Conservation (phyloP, 2,113 vertebrate species). For the Limnothrissa miodon region DNA sequence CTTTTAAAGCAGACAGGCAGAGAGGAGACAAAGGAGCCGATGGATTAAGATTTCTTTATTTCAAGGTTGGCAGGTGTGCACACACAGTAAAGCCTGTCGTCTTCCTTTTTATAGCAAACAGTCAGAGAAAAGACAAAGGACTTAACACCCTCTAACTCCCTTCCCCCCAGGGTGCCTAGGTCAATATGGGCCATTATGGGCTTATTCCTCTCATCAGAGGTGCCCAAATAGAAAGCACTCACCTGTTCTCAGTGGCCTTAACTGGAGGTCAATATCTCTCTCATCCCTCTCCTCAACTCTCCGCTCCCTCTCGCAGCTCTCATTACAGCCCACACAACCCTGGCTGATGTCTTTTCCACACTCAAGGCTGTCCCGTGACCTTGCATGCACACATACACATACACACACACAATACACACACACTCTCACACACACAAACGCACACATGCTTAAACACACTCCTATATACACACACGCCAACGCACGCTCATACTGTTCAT, state of each 20-base stretch:
- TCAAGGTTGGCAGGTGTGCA: no score
- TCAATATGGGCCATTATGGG: slow-evolving; percentile 16
- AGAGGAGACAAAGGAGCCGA: neutral
- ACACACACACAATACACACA: slow-evolving; percentile 3
- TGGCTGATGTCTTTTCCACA: neutral
- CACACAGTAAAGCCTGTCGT: neutral
- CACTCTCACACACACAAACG: neutral
- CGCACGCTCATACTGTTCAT: neutral
- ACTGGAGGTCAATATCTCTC: slow-evolving; percentile 36
- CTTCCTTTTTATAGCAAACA: neutral
- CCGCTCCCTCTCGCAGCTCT: neutral
- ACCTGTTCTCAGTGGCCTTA: slow-evolving; percentile 28
- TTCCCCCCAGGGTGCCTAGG: neutral
- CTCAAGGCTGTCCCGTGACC: neutral
- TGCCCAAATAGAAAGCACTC: slow-evolving; percentile 39
- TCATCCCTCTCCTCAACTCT: neutral
- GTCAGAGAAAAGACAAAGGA: neutral
- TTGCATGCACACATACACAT: neutral
- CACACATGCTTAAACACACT: no score
- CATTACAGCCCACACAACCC: neutral
- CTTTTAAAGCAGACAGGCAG: neutral
- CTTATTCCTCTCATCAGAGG: slow-evolving; percentile 12
- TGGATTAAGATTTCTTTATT: no score
- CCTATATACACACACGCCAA: no score
- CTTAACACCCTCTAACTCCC: neutral